Evolutionary conservation across 53 echinoderm and acorn worm species (phyloP).

Genomic region (Henricia sp.): DNA sequence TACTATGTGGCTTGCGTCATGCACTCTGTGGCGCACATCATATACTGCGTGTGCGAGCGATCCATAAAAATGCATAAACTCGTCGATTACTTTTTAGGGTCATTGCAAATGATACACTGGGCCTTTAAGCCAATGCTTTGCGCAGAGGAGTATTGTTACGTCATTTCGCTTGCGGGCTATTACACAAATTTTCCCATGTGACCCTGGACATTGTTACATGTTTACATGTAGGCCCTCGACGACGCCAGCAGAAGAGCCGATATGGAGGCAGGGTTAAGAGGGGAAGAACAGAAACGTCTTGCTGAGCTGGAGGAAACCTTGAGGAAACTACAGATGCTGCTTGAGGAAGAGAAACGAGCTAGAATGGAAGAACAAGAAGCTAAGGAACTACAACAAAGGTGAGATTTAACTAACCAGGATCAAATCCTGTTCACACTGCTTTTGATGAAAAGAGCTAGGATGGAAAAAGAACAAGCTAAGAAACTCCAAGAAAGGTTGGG

Average conservation of each 20-base stretch:
- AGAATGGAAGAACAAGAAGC: conserved; percentile 59
- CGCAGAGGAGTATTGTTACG: too few species aligned
- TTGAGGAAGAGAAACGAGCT: conserved; percentile 81
- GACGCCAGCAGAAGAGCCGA: conserved; percentile 70
- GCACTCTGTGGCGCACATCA: too few species aligned
- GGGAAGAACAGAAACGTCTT: conserved; percentile 61
- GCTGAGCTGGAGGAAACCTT: conserved; percentile 77
- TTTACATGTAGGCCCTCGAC: conserved; percentile 35
- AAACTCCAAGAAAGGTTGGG: too few species aligned
- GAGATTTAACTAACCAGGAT: not conserved
- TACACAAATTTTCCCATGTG: too few species aligned
- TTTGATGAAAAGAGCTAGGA: not conserved
- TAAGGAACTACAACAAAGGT: conserved; percentile 75
- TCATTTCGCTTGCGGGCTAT: not conserved
- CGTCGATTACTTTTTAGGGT: too few species aligned
- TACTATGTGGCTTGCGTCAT: too few species aligned
- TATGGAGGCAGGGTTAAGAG: conserved; percentile 71
- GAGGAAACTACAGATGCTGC: conserved; percentile 43
- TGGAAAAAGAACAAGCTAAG: too few species aligned
- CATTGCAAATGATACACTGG: too few species aligned
- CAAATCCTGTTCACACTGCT: not conserved
- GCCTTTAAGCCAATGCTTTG: not conserved
- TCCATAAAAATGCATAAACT: too few species aligned
- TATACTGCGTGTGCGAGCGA: too few species aligned
- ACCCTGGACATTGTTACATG: not conserved